phyloP scores from a whole-genome alignment of 2,797 vertebrate species.

The Cossypha polioptera region DNA sequence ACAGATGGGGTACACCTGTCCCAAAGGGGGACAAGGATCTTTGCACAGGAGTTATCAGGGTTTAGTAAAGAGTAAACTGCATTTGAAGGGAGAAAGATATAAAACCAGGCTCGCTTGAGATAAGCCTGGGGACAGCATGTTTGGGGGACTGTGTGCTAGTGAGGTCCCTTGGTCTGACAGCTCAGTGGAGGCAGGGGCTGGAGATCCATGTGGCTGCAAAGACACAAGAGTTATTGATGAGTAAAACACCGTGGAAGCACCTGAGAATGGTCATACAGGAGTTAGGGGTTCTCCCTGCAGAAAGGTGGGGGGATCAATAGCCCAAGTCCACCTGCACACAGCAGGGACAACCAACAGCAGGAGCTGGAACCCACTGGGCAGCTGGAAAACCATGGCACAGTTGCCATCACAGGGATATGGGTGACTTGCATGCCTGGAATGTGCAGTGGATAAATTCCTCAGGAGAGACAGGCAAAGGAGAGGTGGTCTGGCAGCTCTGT shows the following conservation, averaged over 20 bases:
- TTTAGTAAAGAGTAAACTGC: not conserved
- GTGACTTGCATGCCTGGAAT: not conserved
- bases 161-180: not conserved
- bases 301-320: no score
- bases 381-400: not conserved
- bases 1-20: not conserved
- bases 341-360: not conserved
- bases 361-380: not conserved
- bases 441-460: not conserved
- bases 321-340: not conserved
- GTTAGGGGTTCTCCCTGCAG: accelerated
- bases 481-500: not conserved
- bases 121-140: not conserved
- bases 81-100: not conserved
- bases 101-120: not conserved
- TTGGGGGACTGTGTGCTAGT: not conserved
- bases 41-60: not conserved
- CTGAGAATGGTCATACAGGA: not conserved
- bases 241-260: not conserved
- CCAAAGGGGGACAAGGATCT: not conserved
- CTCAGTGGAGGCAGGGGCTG: not conserved
- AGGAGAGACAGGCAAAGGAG: not conserved
- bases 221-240: not conserved
- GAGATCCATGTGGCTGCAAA: not conserved
- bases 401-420: not conserved